Percentiles rank a stretch among this genome's conserved stretches.
Evolutionary conservation across 2,113 vertebrate species (phyloP).

Genomic region (Nyctereutes procyonoides): DNA sequence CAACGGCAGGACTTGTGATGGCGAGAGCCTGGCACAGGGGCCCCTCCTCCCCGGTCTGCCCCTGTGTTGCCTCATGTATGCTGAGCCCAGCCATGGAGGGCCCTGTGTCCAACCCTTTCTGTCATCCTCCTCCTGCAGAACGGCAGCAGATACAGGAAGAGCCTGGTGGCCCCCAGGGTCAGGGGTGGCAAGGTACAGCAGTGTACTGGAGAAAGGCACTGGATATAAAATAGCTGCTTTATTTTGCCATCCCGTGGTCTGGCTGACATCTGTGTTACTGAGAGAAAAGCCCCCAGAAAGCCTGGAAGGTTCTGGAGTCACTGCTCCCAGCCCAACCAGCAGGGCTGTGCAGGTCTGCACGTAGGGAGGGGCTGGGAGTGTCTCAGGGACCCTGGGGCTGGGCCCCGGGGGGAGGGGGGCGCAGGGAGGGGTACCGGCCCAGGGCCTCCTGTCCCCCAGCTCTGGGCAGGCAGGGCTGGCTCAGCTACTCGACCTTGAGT

Average conservation of each 20-base stretch:
- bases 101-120: accelerated
- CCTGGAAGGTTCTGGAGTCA: not conserved
- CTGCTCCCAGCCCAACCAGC: not conserved
- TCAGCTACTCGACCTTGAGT: slow-evolving; percentile 41
- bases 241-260: not conserved
- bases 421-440: not conserved
- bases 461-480: not conserved
- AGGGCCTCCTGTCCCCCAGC: not conserved
- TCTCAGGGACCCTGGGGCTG: not conserved
- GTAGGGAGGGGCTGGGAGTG: not conserved
- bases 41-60: not conserved
- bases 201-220: not conserved
- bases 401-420: accelerated
- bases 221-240: slow-evolving; percentile 56
- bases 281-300: not conserved
- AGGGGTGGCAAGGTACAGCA: not conserved
- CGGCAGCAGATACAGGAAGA: not conserved
- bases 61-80: accelerated
- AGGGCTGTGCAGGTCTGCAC: not conserved
- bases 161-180: not conserved
- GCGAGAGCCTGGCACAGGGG: not conserved
- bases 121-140: accelerated
- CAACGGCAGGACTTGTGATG: accelerated
- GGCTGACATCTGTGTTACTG: not conserved
- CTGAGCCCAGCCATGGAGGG: not conserved